Conservation (phyloP, 23 tunicate species). For the Diplosoma virens region DNA sequence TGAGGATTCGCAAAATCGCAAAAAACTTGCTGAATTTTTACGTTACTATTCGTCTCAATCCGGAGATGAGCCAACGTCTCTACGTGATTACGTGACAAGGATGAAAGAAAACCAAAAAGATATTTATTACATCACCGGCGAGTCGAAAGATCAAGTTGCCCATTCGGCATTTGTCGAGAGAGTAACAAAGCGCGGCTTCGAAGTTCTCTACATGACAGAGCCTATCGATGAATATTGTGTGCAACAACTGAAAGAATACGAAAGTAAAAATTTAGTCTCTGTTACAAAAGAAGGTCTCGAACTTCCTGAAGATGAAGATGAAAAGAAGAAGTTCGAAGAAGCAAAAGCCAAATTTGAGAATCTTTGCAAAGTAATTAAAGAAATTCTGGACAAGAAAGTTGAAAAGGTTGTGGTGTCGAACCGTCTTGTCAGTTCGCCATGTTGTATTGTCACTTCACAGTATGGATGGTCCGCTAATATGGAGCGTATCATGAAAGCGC, state of each 20-base stretch:
- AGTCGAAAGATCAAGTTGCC: conserved; percentile 86
- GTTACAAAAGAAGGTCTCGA: conserved; percentile 97
- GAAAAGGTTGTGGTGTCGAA: conserved; percentile 98
- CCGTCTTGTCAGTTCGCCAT: conserved; percentile 93
- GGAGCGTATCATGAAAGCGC: conserved; percentile 99
- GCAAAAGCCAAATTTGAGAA: conserved; percentile 94
- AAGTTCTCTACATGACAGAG: conserved; percentile 94
- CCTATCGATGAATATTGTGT: conserved; percentile 99
- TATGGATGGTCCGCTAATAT: conserved; percentile 99
- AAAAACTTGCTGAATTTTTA: conserved; percentile 81
- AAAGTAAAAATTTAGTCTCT: conserved; percentile 87
- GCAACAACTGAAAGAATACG: conserved; percentile 93
- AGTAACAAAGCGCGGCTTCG: conserved; percentile 94
- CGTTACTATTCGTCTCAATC: conserved; percentile 92
- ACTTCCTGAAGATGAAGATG: conserved; percentile 98
- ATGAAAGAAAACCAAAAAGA: conserved; percentile 99
- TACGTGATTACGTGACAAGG: conserved; percentile 83
- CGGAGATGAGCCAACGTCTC: conserved; percentile 87
- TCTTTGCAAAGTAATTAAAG: conserved; percentile 93
- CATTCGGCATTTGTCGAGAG: conserved; percentile 96
- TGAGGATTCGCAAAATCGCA: conserved; percentile 96
- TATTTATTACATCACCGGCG: conserved; percentile 97
- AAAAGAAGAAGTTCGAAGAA: conserved; percentile 94
- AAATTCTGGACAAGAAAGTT: conserved; percentile 93
- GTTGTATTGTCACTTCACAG: conserved; percentile 98